Evolutionary conservation across 2,888 invertebrate genomes (phyloP).

Genomic region (Caenorhabditis sinica): DNA sequence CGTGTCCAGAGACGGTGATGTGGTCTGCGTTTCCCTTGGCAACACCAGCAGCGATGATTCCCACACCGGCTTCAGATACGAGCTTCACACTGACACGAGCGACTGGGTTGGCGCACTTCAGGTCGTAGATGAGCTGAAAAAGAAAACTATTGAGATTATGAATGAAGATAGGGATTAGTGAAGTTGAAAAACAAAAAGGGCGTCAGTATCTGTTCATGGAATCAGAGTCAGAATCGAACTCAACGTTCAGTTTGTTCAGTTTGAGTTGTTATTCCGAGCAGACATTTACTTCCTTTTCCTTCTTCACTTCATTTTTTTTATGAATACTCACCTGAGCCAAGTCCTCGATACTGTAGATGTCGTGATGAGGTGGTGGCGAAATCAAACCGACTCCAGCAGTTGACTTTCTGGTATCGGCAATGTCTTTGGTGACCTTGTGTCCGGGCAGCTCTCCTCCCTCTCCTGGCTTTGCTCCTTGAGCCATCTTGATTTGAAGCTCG

Average conservation of each 20-base stretch:
- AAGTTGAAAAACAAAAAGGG: slow-evolving; percentile 30
- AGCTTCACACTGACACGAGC: slow-evolving; percentile 97
- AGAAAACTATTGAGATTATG: neutral
- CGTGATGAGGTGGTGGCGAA: slow-evolving; percentile 99
- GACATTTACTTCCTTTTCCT: slow-evolving; percentile 2
- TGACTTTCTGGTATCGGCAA: slow-evolving; percentile 95
- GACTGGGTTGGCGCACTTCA: slow-evolving; percentile 96
- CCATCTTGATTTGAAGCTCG: slow-evolving; percentile 99
- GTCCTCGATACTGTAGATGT: slow-evolving; percentile 99
- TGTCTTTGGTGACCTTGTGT: slow-evolving; percentile 92
- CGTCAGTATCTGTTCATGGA: slow-evolving; percentile 20
- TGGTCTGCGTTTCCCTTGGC: slow-evolving; percentile 99
- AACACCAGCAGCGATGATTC: slow-evolving; percentile 98
- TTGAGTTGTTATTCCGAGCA: neutral
- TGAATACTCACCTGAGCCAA: slow-evolving; percentile 89
- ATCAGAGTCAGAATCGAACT: neutral
- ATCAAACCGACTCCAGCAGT: slow-evolving; percentile 97
- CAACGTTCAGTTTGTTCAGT: neutral
- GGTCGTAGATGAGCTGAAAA: slow-evolving; percentile 92
- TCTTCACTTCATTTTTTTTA: neutral
- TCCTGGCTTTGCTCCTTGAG: slow-evolving; percentile 96
- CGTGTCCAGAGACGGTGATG: slow-evolving; percentile 98
- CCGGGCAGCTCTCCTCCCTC: slow-evolving; percentile 98
- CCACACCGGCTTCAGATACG: slow-evolving; percentile 98
- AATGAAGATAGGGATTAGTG: neutral